These are phyloP conservation scores for Planiliza haematocheilus DNA, from an alignment of 2,113 vertebrate genomes.

Conservation along the genomic window DNA sequence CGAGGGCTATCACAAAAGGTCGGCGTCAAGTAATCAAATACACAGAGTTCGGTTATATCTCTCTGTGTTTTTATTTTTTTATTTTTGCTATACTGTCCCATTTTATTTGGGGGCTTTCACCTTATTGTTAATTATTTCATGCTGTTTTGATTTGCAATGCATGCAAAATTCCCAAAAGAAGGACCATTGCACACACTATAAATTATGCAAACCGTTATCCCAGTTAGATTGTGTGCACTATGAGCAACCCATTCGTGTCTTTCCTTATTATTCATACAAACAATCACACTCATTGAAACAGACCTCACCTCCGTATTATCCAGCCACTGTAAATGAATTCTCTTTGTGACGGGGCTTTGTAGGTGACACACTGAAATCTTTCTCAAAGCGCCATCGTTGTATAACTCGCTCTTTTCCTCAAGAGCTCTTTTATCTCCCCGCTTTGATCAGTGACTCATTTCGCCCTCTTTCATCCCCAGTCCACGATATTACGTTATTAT, in stretches of 20 bases:
- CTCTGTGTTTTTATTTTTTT: background rate
- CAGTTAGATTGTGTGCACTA: constrained; percentile 37
- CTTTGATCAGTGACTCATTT: constrained; percentile 74
- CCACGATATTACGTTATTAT: constrained; percentile 70
- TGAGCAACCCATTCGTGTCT: constrained; percentile 13
- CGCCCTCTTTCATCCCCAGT: constrained; percentile 59
- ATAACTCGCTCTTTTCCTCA: constrained; percentile 45
- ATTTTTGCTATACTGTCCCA: background rate
- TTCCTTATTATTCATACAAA: constrained; percentile 46
- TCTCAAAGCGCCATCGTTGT: constrained; percentile 54
- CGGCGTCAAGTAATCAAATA: background rate
- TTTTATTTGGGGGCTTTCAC: constrained; percentile 30
- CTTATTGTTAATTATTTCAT: constrained; percentile 38
- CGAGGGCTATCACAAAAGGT: too few species aligned
- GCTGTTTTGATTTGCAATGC: constrained; percentile 50
- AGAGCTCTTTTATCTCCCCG: constrained; percentile 60
- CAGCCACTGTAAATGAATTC: constrained; percentile 40
- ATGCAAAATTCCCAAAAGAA: constrained; percentile 52
- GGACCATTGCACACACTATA: constrained; percentile 44
- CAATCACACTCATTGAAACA: constrained; percentile 29
- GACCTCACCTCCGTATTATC: constrained; percentile 32
- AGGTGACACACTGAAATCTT: constrained; percentile 56
- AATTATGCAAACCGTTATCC: constrained; percentile 74
- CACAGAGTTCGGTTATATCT: background rate
- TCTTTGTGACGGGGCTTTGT: constrained; percentile 51